Conservation (phyloP, 1,140 invertebrate species). For the Aphis gossypii region DNA sequence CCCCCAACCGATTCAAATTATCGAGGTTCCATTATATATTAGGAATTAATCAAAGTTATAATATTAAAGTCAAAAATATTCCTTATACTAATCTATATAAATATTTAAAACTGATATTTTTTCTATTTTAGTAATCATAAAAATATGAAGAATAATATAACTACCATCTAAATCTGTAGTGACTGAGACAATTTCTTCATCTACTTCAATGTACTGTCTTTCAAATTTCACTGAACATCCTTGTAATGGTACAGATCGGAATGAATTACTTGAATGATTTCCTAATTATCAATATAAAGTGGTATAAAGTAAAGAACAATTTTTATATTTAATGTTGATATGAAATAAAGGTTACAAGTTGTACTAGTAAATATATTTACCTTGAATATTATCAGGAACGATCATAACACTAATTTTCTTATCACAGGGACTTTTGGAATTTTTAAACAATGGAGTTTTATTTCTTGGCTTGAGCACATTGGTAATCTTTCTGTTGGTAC, state of each 20-base stretch:
- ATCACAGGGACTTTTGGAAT: slow-evolving; percentile 54
- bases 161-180: slow-evolving; percentile 72
- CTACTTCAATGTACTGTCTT: slow-evolving; percentile 69
- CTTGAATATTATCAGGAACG: slow-evolving; percentile 49
- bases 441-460: slow-evolving; percentile 51
- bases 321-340: too few relatives aligned
- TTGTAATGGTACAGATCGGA: slow-evolving; percentile 49
- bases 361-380: slow-evolving; percentile 9
- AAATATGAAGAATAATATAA: slow-evolving; percentile 36
- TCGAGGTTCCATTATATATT: too few relatives aligned
- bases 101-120: neutral
- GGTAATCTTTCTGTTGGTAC: slow-evolving; percentile 24
- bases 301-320: neutral
- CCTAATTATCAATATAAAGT: slow-evolving; percentile 10
- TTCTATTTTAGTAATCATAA: neutral
- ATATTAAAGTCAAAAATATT: neutral
- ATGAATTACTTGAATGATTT: slow-evolving; percentile 39
- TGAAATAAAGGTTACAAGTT: too few relatives aligned
- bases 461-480: slow-evolving; percentile 56
- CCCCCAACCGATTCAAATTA: too few relatives aligned
- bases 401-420: slow-evolving; percentile 51
- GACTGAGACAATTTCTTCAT: slow-evolving; percentile 71
- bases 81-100: too few relatives aligned
- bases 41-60: neutral
- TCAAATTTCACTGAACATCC: slow-evolving; percentile 68